Percentiles rank a stretch among this genome's conserved stretches.
Evolutionary conservation across 1,140 invertebrate genomes (phyloP).

Genomic region (Drosophila suzukii): DNA sequence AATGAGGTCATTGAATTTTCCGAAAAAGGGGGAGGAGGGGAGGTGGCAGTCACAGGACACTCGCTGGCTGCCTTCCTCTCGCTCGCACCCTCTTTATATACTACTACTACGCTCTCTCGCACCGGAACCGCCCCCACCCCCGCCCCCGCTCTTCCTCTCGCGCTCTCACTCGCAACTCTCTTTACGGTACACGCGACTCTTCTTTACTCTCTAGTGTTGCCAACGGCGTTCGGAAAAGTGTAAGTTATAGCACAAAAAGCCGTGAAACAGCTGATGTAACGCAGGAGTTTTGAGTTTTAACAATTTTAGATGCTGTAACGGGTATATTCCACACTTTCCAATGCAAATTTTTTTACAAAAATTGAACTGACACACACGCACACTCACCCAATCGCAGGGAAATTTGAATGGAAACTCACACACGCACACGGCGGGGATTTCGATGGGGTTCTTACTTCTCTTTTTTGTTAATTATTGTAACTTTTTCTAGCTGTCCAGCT

Average conservation of each 20-base stretch:
- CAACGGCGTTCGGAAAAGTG: slow-evolving; percentile 17
- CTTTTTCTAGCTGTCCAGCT: not conserved
- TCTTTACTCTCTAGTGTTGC: slow-evolving; percentile 21
- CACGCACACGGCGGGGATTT: slow-evolving; percentile 30
- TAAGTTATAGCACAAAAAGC: slow-evolving; percentile 35
- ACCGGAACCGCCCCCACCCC: slow-evolving; percentile 60
- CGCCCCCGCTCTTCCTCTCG: slow-evolving; percentile 17
- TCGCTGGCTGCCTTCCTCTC: slow-evolving; percentile 23
- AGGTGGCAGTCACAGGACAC: slow-evolving; percentile 50
- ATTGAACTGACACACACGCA: slow-evolving; percentile 21
- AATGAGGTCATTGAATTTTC: slow-evolving; percentile 83
- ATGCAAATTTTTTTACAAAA: slow-evolving; percentile 16
- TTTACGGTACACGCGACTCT: slow-evolving; percentile 64
- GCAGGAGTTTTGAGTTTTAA: slow-evolving; percentile 8
- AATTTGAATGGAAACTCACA: slow-evolving; percentile 52
- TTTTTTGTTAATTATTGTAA: not conserved
- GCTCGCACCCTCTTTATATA: slow-evolving; percentile 37
- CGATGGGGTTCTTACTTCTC: slow-evolving; percentile 9
- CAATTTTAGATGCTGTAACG: slow-evolving; percentile 1
- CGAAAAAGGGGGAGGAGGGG: slow-evolving; percentile 28
- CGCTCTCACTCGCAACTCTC: slow-evolving; percentile 22
- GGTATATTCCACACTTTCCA: slow-evolving; percentile 6
- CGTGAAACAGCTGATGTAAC: slow-evolving; percentile 43
- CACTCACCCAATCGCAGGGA: slow-evolving; percentile 30
- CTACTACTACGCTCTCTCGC: slow-evolving; percentile 45